Percentiles rank a stretch among this genome's conserved stretches.
These are phyloP conservation scores for Dugesia japonica DNA, from an alignment of 2,888 invertebrate species.

Conservation along the genomic window DNA sequence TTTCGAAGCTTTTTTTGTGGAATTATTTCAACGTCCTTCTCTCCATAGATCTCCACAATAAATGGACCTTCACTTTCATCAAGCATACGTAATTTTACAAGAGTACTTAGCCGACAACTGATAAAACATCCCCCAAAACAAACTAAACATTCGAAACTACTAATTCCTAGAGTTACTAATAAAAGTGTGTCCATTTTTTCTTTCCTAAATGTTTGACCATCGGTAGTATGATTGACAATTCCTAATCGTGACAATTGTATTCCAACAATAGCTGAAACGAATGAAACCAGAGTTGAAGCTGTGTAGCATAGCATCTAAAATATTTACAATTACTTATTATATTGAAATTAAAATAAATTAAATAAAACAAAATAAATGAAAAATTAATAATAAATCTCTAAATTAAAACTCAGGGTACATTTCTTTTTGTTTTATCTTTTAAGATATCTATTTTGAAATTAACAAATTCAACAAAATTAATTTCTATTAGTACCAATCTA, in stretches of 20 bases:
- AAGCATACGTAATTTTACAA: conserved; percentile 45
- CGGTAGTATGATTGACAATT: conserved; percentile 47
- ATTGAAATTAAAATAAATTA: too few species aligned
- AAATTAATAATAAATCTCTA: too few species aligned
- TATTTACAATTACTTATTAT: conserved; percentile 26
- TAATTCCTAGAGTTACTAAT: conserved; percentile 43
- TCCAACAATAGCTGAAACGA: conserved; percentile 47
- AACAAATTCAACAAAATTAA: too few species aligned
- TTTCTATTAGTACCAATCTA: too few species aligned
- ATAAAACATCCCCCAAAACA: conserved; percentile 44
- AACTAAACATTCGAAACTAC: conserved; percentile 44
- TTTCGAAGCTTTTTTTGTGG: not conserved
- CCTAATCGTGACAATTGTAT: conserved; percentile 49
- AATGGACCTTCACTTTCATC: conserved; percentile 46
- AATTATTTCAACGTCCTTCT: conserved; percentile 43
- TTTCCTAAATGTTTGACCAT: conserved; percentile 47
- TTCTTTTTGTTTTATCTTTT: too few species aligned
- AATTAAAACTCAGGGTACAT: too few species aligned
- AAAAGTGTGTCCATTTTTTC: conserved; percentile 45
- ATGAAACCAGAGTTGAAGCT: conserved; percentile 46
- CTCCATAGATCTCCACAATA: conserved; percentile 47
- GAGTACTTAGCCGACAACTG: conserved; percentile 45
- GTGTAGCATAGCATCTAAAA: conserved; percentile 49
- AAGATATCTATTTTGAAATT: too few species aligned
- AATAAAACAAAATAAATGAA: too few species aligned